Conservation (phyloP, 2,888 invertebrate species). For the Acrocyrtus sp. region DNA sequence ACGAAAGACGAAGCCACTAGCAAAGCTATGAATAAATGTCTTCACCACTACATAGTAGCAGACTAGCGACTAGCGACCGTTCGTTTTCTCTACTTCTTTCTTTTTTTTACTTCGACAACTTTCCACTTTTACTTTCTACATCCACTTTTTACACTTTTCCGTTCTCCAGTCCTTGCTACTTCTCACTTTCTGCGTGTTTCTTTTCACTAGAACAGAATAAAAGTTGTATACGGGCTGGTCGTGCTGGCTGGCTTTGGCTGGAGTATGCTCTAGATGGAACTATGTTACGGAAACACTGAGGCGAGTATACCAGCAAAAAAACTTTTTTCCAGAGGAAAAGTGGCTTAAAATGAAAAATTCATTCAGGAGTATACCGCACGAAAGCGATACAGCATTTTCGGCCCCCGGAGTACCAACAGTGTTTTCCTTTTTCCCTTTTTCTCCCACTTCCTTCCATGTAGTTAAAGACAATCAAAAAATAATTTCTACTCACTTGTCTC, state of each 20-base stretch:
- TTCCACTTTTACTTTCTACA: conserved; percentile 19
- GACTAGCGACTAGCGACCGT: background rate
- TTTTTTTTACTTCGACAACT: conserved; percentile 11
- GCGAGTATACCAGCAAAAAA: background rate
- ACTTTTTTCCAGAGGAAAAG: background rate
- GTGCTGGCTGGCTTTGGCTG: no score
- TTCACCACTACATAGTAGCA: no score
- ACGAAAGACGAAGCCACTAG: background rate
- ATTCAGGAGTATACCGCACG: background rate
- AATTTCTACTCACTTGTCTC: conserved; percentile 34
- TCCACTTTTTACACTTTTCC: conserved; percentile 3
- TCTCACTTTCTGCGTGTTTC: conserved; percentile 1
- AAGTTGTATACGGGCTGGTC: no score
- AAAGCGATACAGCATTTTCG: background rate
- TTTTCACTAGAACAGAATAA: background rate
- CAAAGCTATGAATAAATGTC: no score
- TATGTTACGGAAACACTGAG: background rate
- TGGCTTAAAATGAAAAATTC: no score
- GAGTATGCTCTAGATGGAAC: background rate
- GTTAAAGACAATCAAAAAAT: conserved; percentile 12
- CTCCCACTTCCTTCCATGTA: conserved; percentile 20
- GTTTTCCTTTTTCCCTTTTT: conserved; percentile 1
- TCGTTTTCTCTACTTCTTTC: background rate
- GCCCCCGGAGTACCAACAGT: background rate
- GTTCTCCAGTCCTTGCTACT: background rate